phyloP scores from a whole-genome alignment of 2,888 invertebrate genomes.

The Drosophila sordidapex region DNA sequence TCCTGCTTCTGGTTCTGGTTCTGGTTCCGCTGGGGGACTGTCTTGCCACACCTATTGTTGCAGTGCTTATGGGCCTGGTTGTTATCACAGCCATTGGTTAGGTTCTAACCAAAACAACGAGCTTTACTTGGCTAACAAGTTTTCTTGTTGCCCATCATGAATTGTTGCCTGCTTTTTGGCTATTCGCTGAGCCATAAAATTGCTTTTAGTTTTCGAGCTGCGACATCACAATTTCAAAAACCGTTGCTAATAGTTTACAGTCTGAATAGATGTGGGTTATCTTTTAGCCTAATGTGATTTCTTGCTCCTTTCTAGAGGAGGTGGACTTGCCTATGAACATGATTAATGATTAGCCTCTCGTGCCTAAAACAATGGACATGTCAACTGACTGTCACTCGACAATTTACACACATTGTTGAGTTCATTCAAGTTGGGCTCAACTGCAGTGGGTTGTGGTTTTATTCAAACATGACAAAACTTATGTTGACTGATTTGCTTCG shows the following conservation, averaged over 20 bases:
- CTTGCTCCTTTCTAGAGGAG: background rate
- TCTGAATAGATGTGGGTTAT: background rate
- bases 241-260: conserved; percentile 16
- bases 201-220: conserved; percentile 1
- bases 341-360: conserved; percentile 19
- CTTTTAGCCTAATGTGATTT: background rate
- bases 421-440: conserved; percentile 28
- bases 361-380: conserved; percentile 49
- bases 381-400: conserved; percentile 45
- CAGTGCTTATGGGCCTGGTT: background rate
- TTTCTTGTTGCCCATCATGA: conserved; percentile 19
- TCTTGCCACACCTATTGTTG: conserved; percentile 1
- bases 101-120: conserved; percentile 27
- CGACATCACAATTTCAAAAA: background rate
- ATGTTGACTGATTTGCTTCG: conserved; percentile 16
- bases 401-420: conserved; percentile 45
- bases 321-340: background rate
- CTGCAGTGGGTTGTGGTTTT: background rate
- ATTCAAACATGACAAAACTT: background rate
- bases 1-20: background rate
- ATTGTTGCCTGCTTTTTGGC: conserved; percentile 22
- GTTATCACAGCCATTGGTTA: conserved; percentile 20
- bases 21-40: background rate
- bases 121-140: conserved; percentile 29
- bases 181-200: conserved; percentile 21